These are phyloP conservation scores for Passerina amoena DNA, from an alignment of 2,113 vertebrate genomes.

Conservation along the genomic window DNA sequence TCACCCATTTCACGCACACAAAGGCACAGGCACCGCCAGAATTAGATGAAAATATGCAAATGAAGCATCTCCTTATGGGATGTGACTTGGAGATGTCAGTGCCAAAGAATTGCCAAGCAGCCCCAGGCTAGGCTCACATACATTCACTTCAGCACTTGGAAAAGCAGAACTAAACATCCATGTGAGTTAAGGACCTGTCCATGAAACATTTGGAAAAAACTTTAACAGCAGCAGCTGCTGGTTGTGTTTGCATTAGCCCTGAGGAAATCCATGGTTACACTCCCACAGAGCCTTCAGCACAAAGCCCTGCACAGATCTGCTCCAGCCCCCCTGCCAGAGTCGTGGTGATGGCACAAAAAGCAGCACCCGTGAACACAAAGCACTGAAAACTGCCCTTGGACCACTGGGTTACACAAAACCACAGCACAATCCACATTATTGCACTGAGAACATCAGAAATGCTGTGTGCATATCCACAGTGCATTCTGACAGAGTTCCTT, in stretches of 20 bases:
- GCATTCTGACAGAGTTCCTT: background rate
- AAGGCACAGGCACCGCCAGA: background rate
- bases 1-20: background rate
- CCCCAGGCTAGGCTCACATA: background rate
- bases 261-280: background rate
- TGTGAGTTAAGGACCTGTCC: background rate
- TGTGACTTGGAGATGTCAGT: fast-evolving
- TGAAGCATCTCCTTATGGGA: background rate
- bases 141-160: background rate
- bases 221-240: background rate
- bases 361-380: fast-evolving
- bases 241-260: background rate
- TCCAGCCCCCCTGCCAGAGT: background rate
- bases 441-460: background rate
- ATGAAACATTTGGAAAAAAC: background rate
- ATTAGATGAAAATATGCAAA: background rate
- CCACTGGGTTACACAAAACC: background rate
- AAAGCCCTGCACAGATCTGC: background rate
- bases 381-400: background rate
- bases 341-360: background rate
- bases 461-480: background rate
- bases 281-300: background rate
- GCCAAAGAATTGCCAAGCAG: background rate
- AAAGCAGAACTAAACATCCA: background rate
- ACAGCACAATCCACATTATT: background rate